Conservation (phyloP, 2,888 invertebrate genomes). For the Epinotia bilunana region DNA sequence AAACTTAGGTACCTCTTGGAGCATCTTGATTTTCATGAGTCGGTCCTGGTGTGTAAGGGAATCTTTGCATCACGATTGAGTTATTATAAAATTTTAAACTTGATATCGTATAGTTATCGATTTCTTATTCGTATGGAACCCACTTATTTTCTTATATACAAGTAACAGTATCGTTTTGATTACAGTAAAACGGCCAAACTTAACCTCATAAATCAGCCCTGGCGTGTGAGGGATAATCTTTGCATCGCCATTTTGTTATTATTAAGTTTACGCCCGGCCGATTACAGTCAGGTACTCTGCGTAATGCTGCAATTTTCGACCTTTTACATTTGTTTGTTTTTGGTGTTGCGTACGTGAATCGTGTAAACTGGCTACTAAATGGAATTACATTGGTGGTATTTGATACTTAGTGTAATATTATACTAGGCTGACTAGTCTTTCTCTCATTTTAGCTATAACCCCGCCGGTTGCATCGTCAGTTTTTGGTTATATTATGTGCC, state of each 20-base stretch:
- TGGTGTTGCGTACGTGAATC: conserved; percentile 7
- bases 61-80: neutral
- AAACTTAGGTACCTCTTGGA: neutral
- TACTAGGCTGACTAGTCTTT: no score
- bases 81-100: neutral
- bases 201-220: conserved; percentile 45
- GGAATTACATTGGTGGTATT: no score
- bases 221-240: conserved; percentile 53
- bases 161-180: conserved; percentile 1
- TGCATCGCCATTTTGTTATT: conserved; percentile 56
- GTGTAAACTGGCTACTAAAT: neutral
- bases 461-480: no score
- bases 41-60: neutral
- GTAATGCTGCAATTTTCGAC: conserved; percentile 64
- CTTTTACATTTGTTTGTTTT: conserved; percentile 58
- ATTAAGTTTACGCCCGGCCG: conserved; percentile 59
- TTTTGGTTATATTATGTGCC: no score
- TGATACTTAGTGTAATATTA: no score
- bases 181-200: conserved; percentile 9
- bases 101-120: neutral
- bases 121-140: neutral
- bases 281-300: conserved; percentile 55
- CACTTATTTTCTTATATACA: neutral
- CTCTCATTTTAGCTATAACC: no score
- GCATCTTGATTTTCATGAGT: neutral